Conservation (phyloP, 1,140 invertebrate species). For the Anoplophora glabripennis region DNA sequence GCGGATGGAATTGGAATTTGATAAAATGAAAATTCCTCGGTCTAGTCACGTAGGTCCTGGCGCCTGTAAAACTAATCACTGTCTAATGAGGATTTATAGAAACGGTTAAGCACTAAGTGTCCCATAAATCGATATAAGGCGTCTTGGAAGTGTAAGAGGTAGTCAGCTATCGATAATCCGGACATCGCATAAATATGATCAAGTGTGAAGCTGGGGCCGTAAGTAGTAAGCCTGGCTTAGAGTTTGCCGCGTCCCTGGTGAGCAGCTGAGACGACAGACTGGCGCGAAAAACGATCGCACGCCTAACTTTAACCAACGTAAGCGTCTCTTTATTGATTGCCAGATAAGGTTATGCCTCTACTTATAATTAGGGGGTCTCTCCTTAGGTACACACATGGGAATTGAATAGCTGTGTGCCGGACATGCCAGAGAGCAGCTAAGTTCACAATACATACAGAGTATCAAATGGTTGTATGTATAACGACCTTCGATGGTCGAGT, state of each 20-base stretch:
- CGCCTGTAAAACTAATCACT: constrained; percentile 34
- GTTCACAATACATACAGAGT: not conserved
- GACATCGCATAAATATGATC: constrained; percentile 54
- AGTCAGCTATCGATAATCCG: constrained; percentile 49
- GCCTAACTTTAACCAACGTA: constrained; percentile 14
- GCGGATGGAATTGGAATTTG: too few relatives aligned
- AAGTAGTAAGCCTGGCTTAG: constrained; percentile 47
- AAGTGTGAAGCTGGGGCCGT: constrained; percentile 48
- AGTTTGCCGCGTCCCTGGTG: constrained; percentile 42
- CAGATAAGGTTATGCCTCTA: constrained; percentile 7
- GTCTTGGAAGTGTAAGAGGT: constrained; percentile 46
- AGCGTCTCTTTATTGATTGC: constrained; percentile 18
- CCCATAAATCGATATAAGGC: constrained; percentile 48
- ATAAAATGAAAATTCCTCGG: too few relatives aligned
- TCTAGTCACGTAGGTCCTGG: too few relatives aligned
- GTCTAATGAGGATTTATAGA: constrained; percentile 44
- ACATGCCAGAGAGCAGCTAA: not conserved
- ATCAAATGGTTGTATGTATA: too few relatives aligned
- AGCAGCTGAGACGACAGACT: constrained; percentile 44
- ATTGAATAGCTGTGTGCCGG: not conserved
- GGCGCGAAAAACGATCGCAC: constrained; percentile 37
- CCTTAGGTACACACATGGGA: constrained; percentile 1
- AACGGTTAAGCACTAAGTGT: constrained; percentile 43
- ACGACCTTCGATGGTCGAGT: too few relatives aligned
- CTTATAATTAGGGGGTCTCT: constrained; percentile 6